These are phyloP conservation scores for Contarinia nasturtii DNA, from an alignment of 1,140 invertebrate species.

Conservation along the genomic window DNA sequence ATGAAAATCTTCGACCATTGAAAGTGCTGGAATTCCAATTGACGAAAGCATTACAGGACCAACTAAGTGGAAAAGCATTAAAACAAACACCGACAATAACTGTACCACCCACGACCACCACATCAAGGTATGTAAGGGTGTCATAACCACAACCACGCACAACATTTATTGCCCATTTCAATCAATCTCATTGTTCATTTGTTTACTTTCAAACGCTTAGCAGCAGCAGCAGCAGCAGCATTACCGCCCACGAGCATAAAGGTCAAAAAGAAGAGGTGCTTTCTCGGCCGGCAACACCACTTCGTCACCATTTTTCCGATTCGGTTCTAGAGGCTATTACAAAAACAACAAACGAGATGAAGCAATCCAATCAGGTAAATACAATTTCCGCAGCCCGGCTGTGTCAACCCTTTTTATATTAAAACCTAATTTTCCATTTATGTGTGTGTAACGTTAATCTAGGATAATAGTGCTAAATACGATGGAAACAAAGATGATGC, in stretches of 20 bases:
- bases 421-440: too few relatives aligned
- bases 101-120: constrained; percentile 6
- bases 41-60: neutral
- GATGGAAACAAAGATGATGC: too few relatives aligned
- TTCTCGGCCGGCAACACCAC: constrained; percentile 27
- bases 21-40: neutral
- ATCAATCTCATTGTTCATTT: too few relatives aligned
- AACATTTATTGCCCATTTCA: too few relatives aligned
- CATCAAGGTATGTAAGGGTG: constrained; percentile 5
- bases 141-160: too few relatives aligned
- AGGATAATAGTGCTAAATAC: constrained; percentile 2
- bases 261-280: constrained; percentile 31
- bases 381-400: too few relatives aligned
- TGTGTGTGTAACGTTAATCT: too few relatives aligned
- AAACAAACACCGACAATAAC: constrained; percentile 1
- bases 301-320: constrained; percentile 14
- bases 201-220: too few relatives aligned
- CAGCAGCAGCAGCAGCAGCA: too few relatives aligned
- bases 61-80: neutral
- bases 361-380: constrained; percentile 6
- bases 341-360: constrained; percentile 7
- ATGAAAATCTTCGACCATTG: constrained; percentile 1
- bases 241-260: constrained; percentile 2
- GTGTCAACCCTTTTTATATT: too few relatives aligned
- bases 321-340: constrained; percentile 12